Conservation (phyloP, 1,140 invertebrate genomes). For the Colletes latitarsis region DNA sequence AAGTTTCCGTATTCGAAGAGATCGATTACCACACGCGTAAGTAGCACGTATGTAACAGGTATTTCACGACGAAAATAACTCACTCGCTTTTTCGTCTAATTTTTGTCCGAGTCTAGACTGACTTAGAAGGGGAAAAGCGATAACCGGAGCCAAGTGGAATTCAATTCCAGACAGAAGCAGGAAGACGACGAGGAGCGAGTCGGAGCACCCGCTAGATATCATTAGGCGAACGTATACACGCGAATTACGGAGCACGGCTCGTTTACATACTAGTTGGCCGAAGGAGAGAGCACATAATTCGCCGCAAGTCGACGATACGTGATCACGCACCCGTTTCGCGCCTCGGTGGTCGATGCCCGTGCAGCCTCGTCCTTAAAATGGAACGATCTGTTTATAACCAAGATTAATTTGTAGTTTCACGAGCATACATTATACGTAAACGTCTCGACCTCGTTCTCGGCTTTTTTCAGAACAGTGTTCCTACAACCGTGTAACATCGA, state of each 20-base stretch:
- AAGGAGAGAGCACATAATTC: conserved; percentile 29
- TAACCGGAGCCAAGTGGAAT: background rate
- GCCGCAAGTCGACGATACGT: background rate
- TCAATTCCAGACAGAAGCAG: background rate
- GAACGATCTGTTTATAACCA: background rate
- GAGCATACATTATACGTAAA: no score
- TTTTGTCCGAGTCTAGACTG: no score
- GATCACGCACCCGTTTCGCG: conserved; percentile 35
- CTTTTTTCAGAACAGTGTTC: no score
- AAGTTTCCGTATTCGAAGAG: no score
- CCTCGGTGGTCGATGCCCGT: background rate
- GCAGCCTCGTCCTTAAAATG: conserved; percentile 7
- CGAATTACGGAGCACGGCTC: conserved; percentile 32
- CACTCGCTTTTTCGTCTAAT: no score
- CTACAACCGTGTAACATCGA: no score
- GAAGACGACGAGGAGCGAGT: background rate
- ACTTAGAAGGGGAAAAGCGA: background rate
- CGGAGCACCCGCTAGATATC: conserved; percentile 8
- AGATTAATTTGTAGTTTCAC: no score
- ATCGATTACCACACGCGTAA: no score
- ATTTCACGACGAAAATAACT: no score
- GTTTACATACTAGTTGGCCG: conserved; percentile 26
- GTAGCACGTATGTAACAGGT: no score
- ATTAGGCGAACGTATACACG: conserved; percentile 41
- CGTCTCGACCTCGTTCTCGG: no score